Evolutionary conservation across 2,113 vertebrate species (phyloP).

Genomic region (Seriola quinqueradiata): DNA sequence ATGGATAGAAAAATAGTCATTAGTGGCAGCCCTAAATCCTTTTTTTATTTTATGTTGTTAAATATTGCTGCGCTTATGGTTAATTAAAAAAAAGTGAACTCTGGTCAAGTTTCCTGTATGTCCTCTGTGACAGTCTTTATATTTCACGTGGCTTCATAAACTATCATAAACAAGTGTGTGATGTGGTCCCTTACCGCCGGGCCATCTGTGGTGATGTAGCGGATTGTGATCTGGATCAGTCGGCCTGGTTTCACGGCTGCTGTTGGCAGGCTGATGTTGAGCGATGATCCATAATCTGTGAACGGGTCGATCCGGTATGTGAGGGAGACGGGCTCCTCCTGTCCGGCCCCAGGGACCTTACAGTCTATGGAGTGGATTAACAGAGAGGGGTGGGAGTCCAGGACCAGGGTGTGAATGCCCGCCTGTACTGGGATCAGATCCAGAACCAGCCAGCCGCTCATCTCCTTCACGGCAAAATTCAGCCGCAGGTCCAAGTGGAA

Average conservation of each 20-base stretch:
- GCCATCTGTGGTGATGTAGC: slow-evolving; percentile 92
- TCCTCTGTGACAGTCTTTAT: too few species aligned
- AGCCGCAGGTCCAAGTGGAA: slow-evolving; percentile 88
- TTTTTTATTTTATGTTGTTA: too few species aligned
- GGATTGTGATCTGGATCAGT: slow-evolving; percentile 90
- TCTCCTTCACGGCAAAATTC: slow-evolving; percentile 89
- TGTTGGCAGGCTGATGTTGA: slow-evolving; percentile 88
- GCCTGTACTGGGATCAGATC: slow-evolving; percentile 85
- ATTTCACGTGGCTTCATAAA: too few species aligned
- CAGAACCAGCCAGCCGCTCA: slow-evolving; percentile 92
- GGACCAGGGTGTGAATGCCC: slow-evolving; percentile 85
- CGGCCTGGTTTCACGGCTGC: slow-evolving; percentile 80
- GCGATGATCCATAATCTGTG: slow-evolving; percentile 92
- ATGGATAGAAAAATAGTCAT: too few species aligned
- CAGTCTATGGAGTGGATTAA: slow-evolving; percentile 88
- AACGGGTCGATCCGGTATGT: slow-evolving; percentile 90
- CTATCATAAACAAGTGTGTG: neutral
- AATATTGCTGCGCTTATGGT: too few species aligned
- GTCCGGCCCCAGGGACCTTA: slow-evolving; percentile 47
- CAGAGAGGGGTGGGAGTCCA: slow-evolving; percentile 91
- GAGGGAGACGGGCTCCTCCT: slow-evolving; percentile 77
- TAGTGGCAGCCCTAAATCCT: too few species aligned
- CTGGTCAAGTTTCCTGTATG: too few species aligned
- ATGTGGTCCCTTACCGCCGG: slow-evolving; percentile 87
- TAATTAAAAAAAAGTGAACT: too few species aligned